Conservation (phyloP, 2,113 vertebrate genomes). For the Calidris pygmaea region DNA sequence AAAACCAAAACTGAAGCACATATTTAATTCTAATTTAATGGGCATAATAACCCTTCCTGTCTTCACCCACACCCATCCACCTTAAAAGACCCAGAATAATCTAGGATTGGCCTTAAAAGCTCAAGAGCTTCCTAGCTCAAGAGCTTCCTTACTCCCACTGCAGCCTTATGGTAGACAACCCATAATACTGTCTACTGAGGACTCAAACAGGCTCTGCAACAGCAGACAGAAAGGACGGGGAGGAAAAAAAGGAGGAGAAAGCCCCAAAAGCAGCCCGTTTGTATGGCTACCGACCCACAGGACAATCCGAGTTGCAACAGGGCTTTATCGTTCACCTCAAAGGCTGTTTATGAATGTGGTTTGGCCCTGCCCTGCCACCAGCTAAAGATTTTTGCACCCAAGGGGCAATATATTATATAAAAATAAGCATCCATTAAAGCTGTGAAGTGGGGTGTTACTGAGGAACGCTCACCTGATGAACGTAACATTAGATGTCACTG, state of each 20-base stretch:
- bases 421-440: background rate
- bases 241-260: background rate
- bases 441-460: background rate
- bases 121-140: background rate
- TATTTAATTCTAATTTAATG: background rate
- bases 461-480: background rate
- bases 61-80: background rate
- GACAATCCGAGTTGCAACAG: background rate
- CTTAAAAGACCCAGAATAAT: constrained; percentile 39
- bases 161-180: constrained; percentile 1
- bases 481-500: background rate
- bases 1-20: background rate
- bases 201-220: background rate
- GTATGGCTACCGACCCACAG: fast-evolving
- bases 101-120: constrained; percentile 48
- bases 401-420: background rate
- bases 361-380: background rate
- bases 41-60: background rate
- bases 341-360: background rate
- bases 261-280: background rate
- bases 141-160: constrained; percentile 31
- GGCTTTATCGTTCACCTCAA: background rate
- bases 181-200: background rate
- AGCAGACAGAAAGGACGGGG: background rate
- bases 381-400: background rate